Conservation (phyloP, 2,797 vertebrate genomes). For the Lutjanus argentimaculatus region DNA sequence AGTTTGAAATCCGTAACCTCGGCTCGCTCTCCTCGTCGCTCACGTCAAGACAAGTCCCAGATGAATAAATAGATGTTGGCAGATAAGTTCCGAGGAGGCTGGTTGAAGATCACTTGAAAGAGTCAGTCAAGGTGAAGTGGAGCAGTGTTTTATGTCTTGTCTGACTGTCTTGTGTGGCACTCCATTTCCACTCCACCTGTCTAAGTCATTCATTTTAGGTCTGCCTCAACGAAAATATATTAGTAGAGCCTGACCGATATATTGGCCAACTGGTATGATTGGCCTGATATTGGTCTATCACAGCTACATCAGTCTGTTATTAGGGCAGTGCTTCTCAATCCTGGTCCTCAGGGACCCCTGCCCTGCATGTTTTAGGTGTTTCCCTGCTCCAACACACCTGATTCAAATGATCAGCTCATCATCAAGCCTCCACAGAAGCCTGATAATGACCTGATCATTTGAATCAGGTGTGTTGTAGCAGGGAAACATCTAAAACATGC, state of each 20-base stretch:
- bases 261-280: no score
- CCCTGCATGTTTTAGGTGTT: no score
- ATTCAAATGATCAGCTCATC: no score
- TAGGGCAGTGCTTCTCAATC: no score
- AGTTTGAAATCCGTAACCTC: slow-evolving; percentile 39
- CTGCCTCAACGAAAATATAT: slow-evolving; percentile 4
- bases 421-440: no score
- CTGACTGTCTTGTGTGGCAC: slow-evolving; percentile 8
- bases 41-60: slow-evolving; percentile 37
- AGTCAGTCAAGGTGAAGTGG: slow-evolving; percentile 24
- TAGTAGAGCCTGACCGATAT: not conserved
- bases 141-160: slow-evolving; percentile 3
- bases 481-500: no score
- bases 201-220: not conserved
- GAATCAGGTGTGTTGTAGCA: no score
- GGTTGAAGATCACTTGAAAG: slow-evolving; percentile 37
- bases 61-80: slow-evolving; percentile 41
- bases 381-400: no score
- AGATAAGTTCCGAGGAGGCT: slow-evolving; percentile 26
- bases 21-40: slow-evolving; percentile 2
- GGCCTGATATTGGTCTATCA: no score
- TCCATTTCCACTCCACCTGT: slow-evolving; percentile 55
- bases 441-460: no score
- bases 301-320: no score
- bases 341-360: no score